These are phyloP conservation scores for Telenomus remus DNA, from an alignment of 1,140 invertebrate species.

Conservation along the genomic window DNA sequence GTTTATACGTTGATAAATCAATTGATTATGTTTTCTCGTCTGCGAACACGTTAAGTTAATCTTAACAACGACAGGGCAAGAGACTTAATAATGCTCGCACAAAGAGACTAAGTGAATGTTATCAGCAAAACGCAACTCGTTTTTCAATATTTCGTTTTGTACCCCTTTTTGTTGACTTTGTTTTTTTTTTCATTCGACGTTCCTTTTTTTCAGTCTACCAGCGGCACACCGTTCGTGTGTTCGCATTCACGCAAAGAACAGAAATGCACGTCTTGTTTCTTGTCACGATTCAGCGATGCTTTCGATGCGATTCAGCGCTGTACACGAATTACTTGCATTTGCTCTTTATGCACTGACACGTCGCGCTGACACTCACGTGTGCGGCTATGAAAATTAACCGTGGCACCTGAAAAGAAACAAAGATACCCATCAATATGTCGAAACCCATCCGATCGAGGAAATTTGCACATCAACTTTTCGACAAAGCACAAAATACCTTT, in stretches of 20 bases:
- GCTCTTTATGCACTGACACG: slow-evolving; percentile 37
- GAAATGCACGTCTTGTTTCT: slow-evolving; percentile 32
- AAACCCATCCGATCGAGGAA: no score
- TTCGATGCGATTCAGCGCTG: slow-evolving; percentile 29
- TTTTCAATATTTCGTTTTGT: background rate
- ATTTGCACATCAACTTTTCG: no score
- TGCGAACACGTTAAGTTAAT: no score
- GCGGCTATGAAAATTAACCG: slow-evolving; percentile 28
- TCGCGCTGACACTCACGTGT: slow-evolving; percentile 12
- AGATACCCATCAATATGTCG: background rate
- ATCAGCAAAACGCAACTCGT: slow-evolving; percentile 21
- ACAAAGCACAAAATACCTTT: no score
- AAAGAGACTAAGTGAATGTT: slow-evolving; percentile 26
- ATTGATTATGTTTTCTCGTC: no score
- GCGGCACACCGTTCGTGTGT: background rate
- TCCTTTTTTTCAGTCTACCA: no score
- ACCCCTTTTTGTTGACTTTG: no score
- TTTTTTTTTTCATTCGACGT: no score
- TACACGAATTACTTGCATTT: slow-evolving; percentile 11
- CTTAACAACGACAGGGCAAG: slow-evolving; percentile 22
- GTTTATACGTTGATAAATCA: no score
- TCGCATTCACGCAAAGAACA: slow-evolving; percentile 31
- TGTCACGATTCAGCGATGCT: slow-evolving; percentile 25
- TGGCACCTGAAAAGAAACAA: slow-evolving; percentile 1
- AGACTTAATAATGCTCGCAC: slow-evolving; percentile 12